Conservation (phyloP, 2,888 invertebrate genomes). For the Eupithecia pulchellata region DNA sequence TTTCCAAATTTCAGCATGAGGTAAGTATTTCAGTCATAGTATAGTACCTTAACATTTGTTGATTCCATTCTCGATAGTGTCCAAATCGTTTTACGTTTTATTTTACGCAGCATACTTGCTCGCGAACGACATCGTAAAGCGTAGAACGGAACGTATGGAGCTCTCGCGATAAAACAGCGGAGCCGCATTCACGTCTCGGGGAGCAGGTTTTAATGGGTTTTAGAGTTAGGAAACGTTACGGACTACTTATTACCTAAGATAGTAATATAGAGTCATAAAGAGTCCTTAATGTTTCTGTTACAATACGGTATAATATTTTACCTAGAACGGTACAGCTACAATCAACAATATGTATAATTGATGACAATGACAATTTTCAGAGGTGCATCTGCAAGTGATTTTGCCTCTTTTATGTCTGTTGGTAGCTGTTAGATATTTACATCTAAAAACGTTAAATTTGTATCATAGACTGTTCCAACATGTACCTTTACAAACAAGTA, state of each 20-base stretch:
- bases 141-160: constrained; percentile 29
- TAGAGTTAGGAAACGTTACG: constrained; percentile 1
- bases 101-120: constrained; percentile 38
- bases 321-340: background rate
- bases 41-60: background rate
- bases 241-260: no score
- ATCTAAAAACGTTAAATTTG: no score
- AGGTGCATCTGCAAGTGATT: background rate
- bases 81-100: constrained; percentile 29
- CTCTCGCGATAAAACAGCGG: constrained; percentile 22
- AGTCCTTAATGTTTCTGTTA: background rate
- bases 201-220: constrained; percentile 1
- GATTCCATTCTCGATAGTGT: constrained; percentile 3
- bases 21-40: background rate
- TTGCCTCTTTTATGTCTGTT: background rate
- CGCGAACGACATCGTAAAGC: constrained; percentile 33
- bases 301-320: background rate
- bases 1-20: background rate
- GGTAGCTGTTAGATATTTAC: background rate
- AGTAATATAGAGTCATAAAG: no score
- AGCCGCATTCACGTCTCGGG: background rate
- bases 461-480: no score
- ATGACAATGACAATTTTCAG: background rate
- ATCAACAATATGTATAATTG: background rate
- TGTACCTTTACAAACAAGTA: no score